phyloP scores from a whole-genome alignment of 2,888 invertebrate species.

The Epinotia nisella region DNA sequence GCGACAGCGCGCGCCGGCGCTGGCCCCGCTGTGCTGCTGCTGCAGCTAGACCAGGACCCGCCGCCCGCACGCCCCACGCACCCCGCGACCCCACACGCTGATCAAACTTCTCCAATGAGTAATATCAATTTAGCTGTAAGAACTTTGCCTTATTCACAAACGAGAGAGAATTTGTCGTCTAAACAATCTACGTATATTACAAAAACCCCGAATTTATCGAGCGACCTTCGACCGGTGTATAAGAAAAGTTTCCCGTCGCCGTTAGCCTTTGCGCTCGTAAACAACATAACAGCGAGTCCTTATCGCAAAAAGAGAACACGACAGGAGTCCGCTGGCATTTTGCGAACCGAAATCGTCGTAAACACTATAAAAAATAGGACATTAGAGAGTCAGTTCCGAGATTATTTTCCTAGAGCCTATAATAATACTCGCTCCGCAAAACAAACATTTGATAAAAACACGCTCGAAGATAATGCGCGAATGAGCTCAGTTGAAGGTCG shows the following conservation, averaged over 20 bases:
- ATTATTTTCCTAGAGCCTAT: slow-evolving; percentile 39
- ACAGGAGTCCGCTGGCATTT: slow-evolving; percentile 46
- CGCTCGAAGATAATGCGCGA: slow-evolving; percentile 37
- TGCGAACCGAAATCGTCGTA: slow-evolving; percentile 46
- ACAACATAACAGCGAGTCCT: slow-evolving; percentile 44
- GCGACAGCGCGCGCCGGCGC: slow-evolving; percentile 45
- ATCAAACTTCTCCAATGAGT: slow-evolving; percentile 49
- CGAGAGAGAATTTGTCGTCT: slow-evolving; percentile 45
- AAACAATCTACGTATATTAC: slow-evolving; percentile 41
- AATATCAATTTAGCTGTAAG: slow-evolving; percentile 56
- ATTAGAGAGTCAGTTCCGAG: slow-evolving; percentile 39
- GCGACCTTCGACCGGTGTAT: slow-evolving; percentile 48
- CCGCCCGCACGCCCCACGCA: not conserved
- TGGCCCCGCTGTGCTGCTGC: slow-evolving; percentile 46
- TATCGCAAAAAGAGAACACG: slow-evolving; percentile 46
- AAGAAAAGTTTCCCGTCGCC: slow-evolving; percentile 52
- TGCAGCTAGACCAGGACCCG: slow-evolving; percentile 33
- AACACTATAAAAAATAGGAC: slow-evolving; percentile 49
- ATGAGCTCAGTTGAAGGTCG: slow-evolving; percentile 46
- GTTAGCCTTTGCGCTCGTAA: slow-evolving; percentile 46
- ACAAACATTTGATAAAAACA: slow-evolving; percentile 38
- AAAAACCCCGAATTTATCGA: slow-evolving; percentile 50
- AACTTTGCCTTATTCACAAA: slow-evolving; percentile 48
- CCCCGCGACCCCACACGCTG: not conserved
- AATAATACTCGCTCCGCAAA: slow-evolving; percentile 36